Percentiles rank a stretch among this genome's conserved stretches.
phyloP scores from a whole-genome alignment of 2,888 invertebrate genomes.

The Sclerodermus sp. region DNA sequence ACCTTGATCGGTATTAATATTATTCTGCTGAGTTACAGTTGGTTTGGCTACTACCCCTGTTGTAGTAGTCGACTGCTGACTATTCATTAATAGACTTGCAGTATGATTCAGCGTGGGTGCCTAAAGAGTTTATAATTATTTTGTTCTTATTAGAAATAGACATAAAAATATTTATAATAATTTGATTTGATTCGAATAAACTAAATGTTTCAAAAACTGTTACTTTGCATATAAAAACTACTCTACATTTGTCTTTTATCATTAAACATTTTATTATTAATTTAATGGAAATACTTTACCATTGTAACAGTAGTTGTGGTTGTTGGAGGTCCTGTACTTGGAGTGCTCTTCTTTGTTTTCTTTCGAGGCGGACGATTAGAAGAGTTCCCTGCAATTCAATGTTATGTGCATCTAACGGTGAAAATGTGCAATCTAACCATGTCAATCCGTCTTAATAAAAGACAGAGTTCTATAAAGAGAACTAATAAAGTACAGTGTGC shows the following conservation, averaged over 20 bases:
- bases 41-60: slow-evolving; percentile 48
- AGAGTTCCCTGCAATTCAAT: slow-evolving; percentile 51
- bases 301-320: slow-evolving; percentile 38
- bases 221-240: too few relatives aligned
- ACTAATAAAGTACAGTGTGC: slow-evolving; percentile 44
- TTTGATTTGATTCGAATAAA: neutral
- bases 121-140: slow-evolving; percentile 34
- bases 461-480: slow-evolving; percentile 20
- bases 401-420: slow-evolving; percentile 42
- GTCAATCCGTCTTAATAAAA: slow-evolving; percentile 18
- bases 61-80: slow-evolving; percentile 47
- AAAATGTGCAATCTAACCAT: slow-evolving; percentile 33
- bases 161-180: too few relatives aligned
- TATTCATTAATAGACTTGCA: slow-evolving; percentile 52
- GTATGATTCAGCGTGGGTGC: slow-evolving; percentile 52
- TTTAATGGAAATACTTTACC: slow-evolving; percentile 49
- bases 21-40: slow-evolving; percentile 47
- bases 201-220: neutral
- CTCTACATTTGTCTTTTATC: too few relatives aligned
- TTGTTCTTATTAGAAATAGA: neutral
- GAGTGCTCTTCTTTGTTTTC: slow-evolving; percentile 61
- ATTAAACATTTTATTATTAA: too few relatives aligned
- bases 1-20: slow-evolving; percentile 53
- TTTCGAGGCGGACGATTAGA: slow-evolving; percentile 60
- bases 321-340: slow-evolving; percentile 34